Evolutionary conservation across 2,888 invertebrate species (phyloP).

Genomic region (Liposcelis brunnea): DNA sequence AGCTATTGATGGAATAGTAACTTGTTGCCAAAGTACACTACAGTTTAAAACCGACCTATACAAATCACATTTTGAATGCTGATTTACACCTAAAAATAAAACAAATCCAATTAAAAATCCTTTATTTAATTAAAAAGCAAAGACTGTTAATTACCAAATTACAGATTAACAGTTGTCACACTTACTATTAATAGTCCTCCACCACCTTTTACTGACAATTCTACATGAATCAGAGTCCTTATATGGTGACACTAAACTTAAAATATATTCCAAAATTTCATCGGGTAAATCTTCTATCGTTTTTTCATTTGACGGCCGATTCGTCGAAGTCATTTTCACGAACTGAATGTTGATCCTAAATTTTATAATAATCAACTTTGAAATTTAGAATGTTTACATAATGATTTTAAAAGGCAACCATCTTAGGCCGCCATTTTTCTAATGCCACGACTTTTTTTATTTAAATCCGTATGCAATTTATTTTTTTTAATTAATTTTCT

Average conservation of each 20-base stretch:
- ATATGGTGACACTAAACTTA: conserved; percentile 78
- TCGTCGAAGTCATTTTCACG: conserved; percentile 15
- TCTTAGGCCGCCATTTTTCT: too few species aligned
- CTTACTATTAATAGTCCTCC: conserved; percentile 66
- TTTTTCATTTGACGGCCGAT: not conserved
- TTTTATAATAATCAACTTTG: not conserved
- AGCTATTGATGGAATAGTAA: conserved; percentile 35
- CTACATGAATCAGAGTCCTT: conserved; percentile 74
- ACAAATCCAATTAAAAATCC: conserved; percentile 8
- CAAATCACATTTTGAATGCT: conserved; percentile 53
- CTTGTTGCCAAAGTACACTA: conserved; percentile 55
- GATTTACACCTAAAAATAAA: conserved; percentile 51
- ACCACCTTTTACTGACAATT: conserved; percentile 77
- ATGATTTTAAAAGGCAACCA: too few species aligned
- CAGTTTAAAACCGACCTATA: conserved; percentile 60
- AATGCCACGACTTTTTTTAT: too few species aligned
- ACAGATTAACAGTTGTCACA: too few species aligned
- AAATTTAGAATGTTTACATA: not conserved
- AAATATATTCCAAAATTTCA: conserved; percentile 83
- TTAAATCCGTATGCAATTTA: too few species aligned
- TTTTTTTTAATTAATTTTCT: too few species aligned
- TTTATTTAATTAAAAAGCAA: not conserved
- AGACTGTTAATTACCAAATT: too few species aligned
- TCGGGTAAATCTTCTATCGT: conserved; percentile 59
- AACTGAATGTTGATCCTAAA: not conserved